phyloP scores from a whole-genome alignment of 2,888 invertebrate genomes.

The Mantis religiosa region DNA sequence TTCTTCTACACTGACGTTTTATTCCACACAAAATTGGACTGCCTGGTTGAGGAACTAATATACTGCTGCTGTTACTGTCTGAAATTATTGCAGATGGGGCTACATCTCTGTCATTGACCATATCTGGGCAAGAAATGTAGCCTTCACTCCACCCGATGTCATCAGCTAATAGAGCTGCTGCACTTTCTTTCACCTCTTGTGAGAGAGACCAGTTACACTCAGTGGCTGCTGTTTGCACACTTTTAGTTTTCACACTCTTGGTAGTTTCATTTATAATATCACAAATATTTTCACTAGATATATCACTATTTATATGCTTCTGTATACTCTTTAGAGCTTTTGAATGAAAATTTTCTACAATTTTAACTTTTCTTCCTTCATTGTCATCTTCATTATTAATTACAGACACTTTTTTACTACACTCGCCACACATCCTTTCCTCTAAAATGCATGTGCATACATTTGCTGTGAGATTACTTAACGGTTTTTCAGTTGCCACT shows the following conservation, averaged over 20 bases:
- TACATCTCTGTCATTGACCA: conserved; percentile 24
- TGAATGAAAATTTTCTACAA: conserved; percentile 13
- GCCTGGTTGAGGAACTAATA: not conserved
- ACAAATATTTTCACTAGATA: conserved; percentile 36
- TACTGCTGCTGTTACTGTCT: not conserved
- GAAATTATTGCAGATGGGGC: conserved; percentile 21
- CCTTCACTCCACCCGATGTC: conserved; percentile 34
- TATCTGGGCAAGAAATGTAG: conserved; percentile 28
- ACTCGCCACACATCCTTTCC: not conserved
- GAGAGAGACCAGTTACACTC: conserved; percentile 27
- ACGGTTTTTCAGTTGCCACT: no score
- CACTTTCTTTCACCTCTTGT: conserved; percentile 41
- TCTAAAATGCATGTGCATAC: not conserved
- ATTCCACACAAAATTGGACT: conserved; percentile 27
- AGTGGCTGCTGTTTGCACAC: not conserved
- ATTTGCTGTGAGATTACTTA: not conserved
- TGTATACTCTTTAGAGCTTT: conserved; percentile 40
- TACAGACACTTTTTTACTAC: not conserved
- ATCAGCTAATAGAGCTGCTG: conserved; percentile 42
- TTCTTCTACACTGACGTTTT: not conserved
- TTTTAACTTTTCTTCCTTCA: not conserved
- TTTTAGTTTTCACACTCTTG: not conserved
- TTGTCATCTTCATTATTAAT: conserved; percentile 24
- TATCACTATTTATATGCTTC: conserved; percentile 41
- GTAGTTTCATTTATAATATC: not conserved